Base-by-base conservation (phyloP, 1,140 invertebrate genomes). In the Drosophila pseudoananassae region DNA sequence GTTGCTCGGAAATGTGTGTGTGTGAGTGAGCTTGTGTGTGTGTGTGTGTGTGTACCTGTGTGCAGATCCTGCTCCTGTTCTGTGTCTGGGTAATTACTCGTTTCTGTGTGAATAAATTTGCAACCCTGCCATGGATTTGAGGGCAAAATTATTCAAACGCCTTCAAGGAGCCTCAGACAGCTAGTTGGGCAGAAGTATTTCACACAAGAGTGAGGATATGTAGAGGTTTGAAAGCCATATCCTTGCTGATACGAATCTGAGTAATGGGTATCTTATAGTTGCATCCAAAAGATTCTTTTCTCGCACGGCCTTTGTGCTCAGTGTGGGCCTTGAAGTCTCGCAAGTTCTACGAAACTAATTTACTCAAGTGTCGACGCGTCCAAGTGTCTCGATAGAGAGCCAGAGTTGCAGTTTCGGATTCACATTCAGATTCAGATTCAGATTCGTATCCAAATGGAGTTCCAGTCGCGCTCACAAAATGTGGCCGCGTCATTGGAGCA, bases 281-380 rank as follows among this genome's bases (percentile, higher is more conserved):
- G n/a, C n/a, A 27, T 6, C 25, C 25, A 7, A 6, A 4, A 27
- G 3, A 27, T 27, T 6, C 25, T 27, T 65, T 51, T 65, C 58
- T 31, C 58, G 12, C 58, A 6, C 31, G 25, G 25, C 31, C 10
- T 36, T n/a, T n/a, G 10, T 12, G 29, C 45, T n/a, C 53, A 63
- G 53, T 73, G 53, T 17, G 36, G 69, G 73, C 61, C 76, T 36
- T 36, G 33, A 36, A 36, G 59, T 57, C 74, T 76, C 78, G 78
- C 61, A 83, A 88, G 83, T 87, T 87, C 83, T 87, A 87, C 83
- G 83, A 87, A 87, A 87, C 83, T 87, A 87, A 87, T 87, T 87
- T 87, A 79, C 61, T 87, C 78, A 72, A 87, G 83, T 88, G 78
- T 31, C 78, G 69, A 66, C 74, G 75, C 69, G 46, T 69, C 73